phyloP scores from a whole-genome alignment of 1,140 invertebrate species.

The Odontomachus brunneus region DNA sequence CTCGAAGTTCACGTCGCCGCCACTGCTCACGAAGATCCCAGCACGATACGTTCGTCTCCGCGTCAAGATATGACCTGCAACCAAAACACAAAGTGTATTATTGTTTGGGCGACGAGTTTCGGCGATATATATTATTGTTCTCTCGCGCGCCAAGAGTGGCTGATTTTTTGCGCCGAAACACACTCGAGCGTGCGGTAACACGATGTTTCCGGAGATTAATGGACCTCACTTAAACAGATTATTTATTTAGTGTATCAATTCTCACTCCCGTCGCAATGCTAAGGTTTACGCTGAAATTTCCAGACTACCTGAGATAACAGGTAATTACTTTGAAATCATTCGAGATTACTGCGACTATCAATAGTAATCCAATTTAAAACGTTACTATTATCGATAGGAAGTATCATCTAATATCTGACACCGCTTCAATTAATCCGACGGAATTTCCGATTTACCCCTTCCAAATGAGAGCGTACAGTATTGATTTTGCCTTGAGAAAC shows the following conservation, averaged over 20 bases:
- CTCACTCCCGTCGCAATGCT: background rate
- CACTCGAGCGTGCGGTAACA: too few species aligned
- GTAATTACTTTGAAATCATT: background rate
- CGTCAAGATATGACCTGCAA: too few species aligned
- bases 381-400: background rate
- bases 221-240: background rate
- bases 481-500: background rate
- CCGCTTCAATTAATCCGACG: background rate
- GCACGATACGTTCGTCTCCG: too few species aligned
- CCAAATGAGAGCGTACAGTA: background rate
- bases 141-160: too few species aligned
- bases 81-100: too few species aligned
- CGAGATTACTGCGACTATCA: background rate
- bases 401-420: background rate
- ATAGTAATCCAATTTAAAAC: background rate
- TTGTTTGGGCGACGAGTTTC: too few species aligned
- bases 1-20: too few species aligned
- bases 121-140: too few species aligned
- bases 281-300: background rate
- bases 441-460: background rate
- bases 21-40: too few species aligned
- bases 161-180: too few species aligned
- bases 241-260: slow-evolving; percentile 2
- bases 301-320: background rate
- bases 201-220: too few species aligned